Base-by-base conservation (phyloP, 1,140 invertebrate genomes). In the Nasonia vitripennis region DNA sequence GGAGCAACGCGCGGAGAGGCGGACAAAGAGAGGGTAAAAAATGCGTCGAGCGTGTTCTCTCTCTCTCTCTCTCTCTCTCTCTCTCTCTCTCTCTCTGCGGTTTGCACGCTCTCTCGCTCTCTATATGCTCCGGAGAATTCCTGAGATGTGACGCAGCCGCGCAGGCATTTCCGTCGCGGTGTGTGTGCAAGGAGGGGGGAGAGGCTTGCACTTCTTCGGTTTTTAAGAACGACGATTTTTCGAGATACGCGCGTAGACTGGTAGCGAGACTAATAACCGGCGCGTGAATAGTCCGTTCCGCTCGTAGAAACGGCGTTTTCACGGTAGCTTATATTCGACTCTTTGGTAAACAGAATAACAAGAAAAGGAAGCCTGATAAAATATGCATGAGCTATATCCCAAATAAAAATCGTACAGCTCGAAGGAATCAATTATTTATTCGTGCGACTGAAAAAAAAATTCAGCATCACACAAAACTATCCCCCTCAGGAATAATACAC, bases 101-200 rank as follows among this genome's bases (percentile, higher is more conserved):
- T 84, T 86, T 82, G 71, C 67, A 75, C 83, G 6, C 77, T 78
- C 67, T 81, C 31, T 83, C 79, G 48, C 77, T 75, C 51, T 74
- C n/a, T 55, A 55, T 14, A 80, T 83, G 48, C 78, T 79, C 90
- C 91, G 88, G 87, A 90, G 90, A 92, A 93, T 93, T 92, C 91
- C 91, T 91, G 62, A 89, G 83, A 85, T 89, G 86, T 93, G 92
- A 93, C 91, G 91, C 88, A 93, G 91, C 87, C 84, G 80, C 88
- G 77, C 89, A 91, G 91, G 92, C 90, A 93, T 93, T 93, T 92
- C 92, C 92, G 91, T 92, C 89, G 48, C 34, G 55, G 20, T 75
- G 51, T 6, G 73, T n/a, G 3, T 11, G 20, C 23, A 2, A 11
- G 67, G 7, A 12, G 62, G 14, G 62, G 11, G 70, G 10, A 45